Evolutionary conservation across 2,113 vertebrate genomes (phyloP), one percentile per base, ranked within the genome.

Genomic region (Ptilonorhynchus violaceus): DNA sequence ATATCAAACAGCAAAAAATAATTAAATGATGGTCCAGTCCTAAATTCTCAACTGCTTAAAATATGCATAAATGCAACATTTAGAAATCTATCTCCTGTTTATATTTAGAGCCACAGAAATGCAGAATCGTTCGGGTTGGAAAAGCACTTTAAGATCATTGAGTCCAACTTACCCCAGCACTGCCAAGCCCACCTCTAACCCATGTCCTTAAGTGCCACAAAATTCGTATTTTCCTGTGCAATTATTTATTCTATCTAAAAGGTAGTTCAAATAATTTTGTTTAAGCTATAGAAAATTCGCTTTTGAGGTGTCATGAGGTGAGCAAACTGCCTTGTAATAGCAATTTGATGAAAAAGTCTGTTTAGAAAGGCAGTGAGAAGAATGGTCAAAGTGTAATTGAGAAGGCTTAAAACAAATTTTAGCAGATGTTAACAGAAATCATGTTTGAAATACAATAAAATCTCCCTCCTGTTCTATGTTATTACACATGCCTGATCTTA

Each of bases 321-420:
- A 83, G 24, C 13, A 83, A 81, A 42, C 22, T 59, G 16, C 24
- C 30, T 46, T 7, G 0, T 49, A 42, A 60, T 1, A 41, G 18
- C 10, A 52, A 24, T 7, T 4, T 56, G 12, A n/a, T 21, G 8
- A 41, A 79, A 67, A 87, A 42, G 1, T 12, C 77, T 74, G 4
- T 25, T 42, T 21, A 31, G 30, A 89, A 80, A 52, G 42, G 56
- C n/a, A 67, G 20, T 4, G 18, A 85, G 20, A 84, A 39, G 15
- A 76, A 39, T 1, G 5, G 28, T 44, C 37, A 49, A 83, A 86
- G 56, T 23, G 10, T 7, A 42, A 49, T 33, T 0, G 0, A 4
- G 27, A 50, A n/a, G 11, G 24, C 24, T 58, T 22, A 15, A 39
- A 44, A 17, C 5, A 15, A 49, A 24, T 42, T 81, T 67, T 24